A percentile compares a stretch with the other conserved stretches of the same genome.
Evolutionary conservation across 2,797 vertebrate species (phyloP).

Genomic region (Lophotriccus pileatus): DNA sequence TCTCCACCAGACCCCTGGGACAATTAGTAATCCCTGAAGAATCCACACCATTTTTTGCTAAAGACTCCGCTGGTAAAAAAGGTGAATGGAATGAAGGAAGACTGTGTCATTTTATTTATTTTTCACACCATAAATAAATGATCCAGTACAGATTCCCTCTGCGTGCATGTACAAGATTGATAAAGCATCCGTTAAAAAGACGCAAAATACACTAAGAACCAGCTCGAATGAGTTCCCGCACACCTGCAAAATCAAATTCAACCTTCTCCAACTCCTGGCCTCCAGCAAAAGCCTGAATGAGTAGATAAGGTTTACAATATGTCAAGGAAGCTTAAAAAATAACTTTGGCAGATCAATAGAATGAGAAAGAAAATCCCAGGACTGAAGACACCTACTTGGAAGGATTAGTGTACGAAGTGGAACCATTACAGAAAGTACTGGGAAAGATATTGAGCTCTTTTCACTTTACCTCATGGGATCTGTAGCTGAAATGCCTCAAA

Average conservation of each 20-base stretch:
- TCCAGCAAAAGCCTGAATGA: conserved; percentile 28
- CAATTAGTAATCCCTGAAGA: not conserved
- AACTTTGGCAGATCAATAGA: conserved; percentile 14
- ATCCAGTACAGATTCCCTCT: not conserved
- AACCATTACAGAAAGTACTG: not conserved
- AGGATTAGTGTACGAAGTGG: not conserved
- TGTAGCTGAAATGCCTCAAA: not conserved
- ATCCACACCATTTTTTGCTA: not conserved
- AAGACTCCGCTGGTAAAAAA: not conserved
- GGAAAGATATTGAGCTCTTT: not conserved
- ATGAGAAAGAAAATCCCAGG: conserved; percentile 25
- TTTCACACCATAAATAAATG: not conserved
- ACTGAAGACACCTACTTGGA: conserved; percentile 18
- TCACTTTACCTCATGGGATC: not conserved
- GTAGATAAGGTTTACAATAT: conserved; percentile 21
- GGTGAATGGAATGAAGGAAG: not conserved
- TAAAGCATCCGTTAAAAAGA: conserved; percentile 42
- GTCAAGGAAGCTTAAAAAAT: conserved; percentile 22
- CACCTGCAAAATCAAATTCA: conserved; percentile 7
- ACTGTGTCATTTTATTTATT: not conserved
- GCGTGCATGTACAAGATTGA: not conserved
- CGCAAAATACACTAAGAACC: not conserved
- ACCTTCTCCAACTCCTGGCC: not conserved
- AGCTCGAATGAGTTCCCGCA: not conserved
- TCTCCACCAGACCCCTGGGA: not conserved